Evolutionary conservation across 2,797 vertebrate species (phyloP).

Genomic region (Eupleurogrammus muticus): DNA sequence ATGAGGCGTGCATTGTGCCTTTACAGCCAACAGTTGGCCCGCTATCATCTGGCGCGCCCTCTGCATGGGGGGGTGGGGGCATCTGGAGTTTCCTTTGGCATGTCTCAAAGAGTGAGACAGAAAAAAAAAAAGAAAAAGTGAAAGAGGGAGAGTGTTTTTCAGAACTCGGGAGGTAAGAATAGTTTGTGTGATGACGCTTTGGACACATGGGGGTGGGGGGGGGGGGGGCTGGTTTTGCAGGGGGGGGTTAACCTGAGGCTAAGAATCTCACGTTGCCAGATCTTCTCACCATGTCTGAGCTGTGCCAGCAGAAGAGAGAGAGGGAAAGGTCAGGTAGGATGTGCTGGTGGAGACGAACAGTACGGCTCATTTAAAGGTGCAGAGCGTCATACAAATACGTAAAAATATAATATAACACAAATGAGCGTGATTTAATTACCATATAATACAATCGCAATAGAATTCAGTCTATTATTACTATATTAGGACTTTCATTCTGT

Average conservation of each 20-base stretch:
- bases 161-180: constrained; percentile 18
- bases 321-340: not conserved
- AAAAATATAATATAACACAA: too few relatives aligned
- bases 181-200: constrained; percentile 4
- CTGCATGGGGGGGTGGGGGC: constrained; percentile 38
- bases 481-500: too few relatives aligned
- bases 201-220: too few relatives aligned
- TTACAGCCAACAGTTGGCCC: constrained; percentile 76
- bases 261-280: constrained; percentile 18
- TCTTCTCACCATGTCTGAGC: not conserved
- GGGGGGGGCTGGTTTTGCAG: too few relatives aligned
- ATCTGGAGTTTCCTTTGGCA: constrained; percentile 67
- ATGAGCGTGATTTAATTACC: too few relatives aligned
- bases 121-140: not conserved
- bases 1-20: constrained; percentile 69
- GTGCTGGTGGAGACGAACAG: not conserved
- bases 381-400: too few relatives aligned
- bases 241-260: not conserved
- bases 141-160: constrained; percentile 27
- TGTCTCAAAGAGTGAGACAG: constrained; percentile 34
- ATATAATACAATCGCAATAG: too few relatives aligned
- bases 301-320: not conserved
- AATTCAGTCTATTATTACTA: too few relatives aligned
- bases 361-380: not conserved
- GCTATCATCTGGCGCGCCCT: constrained; percentile 65